These are phyloP conservation scores for Alca torda DNA, from an alignment of 2,797 vertebrate genomes.

Conservation along the genomic window DNA sequence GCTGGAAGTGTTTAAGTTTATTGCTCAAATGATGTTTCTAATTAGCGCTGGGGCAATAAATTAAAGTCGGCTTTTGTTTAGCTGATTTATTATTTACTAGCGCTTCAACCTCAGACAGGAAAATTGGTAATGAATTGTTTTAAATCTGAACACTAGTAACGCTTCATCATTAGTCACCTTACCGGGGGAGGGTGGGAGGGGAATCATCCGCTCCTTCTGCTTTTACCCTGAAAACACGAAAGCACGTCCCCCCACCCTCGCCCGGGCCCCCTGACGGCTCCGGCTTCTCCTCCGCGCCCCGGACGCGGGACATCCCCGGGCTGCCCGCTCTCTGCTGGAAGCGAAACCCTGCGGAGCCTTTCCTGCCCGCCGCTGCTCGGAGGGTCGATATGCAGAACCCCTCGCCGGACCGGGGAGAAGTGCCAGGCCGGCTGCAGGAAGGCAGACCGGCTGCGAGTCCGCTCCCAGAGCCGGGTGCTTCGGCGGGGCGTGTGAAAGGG, in stretches of 20 bases:
- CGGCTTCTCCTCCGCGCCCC: neutral
- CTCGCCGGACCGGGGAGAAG: neutral
- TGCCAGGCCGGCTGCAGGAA: neutral
- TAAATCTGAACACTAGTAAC: conserved; percentile 71
- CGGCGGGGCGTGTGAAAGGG: neutral
- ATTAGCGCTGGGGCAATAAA: conserved; percentile 80
- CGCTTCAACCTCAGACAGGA: conserved; percentile 69
- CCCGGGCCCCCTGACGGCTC: neutral
- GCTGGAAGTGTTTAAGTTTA: conserved; percentile 84
- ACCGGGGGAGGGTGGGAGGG: neutral
- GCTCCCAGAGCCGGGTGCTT: neutral
- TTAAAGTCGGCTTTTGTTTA: conserved; percentile 81
- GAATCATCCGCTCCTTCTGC: neutral
- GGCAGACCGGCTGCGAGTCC: neutral
- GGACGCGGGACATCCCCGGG: neutral
- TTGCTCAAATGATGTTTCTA: conserved; percentile 83
- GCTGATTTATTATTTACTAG: conserved; percentile 82
- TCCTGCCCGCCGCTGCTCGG: neutral
- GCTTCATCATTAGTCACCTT: conserved; percentile 56
- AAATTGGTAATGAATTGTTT: conserved; percentile 77
- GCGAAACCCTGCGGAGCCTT: neutral
- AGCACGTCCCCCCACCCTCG: neutral
- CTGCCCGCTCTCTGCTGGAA: neutral
- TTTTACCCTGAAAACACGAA: neutral
- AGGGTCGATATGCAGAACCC: neutral